Base-by-base conservation (phyloP, 1,140 invertebrate species). In the Adelges cooleyi region DNA sequence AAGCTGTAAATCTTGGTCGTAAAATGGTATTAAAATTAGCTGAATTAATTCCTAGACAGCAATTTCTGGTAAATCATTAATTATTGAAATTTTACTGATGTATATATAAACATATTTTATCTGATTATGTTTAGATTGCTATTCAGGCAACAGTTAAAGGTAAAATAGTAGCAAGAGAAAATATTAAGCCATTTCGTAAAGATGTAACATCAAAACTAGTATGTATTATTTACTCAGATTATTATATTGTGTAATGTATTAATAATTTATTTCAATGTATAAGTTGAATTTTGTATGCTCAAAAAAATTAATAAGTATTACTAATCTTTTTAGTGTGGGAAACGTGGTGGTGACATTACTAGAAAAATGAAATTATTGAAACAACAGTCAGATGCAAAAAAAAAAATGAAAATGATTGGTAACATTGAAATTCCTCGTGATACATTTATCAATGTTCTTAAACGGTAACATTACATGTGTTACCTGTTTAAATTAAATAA, bases 401-500 rank as follows among this genome's bases (percentile, higher is more conserved):
- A 92, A 74, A 84, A 85, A 76, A 86, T 98, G 86, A 83, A 86
- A 72, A 85, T 85, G 80, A 80, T 95, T 67, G 94, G 92, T 42
- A 93, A 92, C 72, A 88, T 99, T 68, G 81, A 86, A 71, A 77
- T 98, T 68, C 92, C 92, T 8, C 82, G 91, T 76, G 87, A 98
- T 72, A 92, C 91, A 11, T 98, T 98, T 77, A 92, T 98, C 69
- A 86, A 93, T 77, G 83, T 97, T 66, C 75, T 98, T 4, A 92
- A 92, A 74, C 83, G 80, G 80, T 62, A 9, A 62, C 1, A 62
- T 18, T 42, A 13, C 40, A n/a, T 33, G 20, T 29, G 23, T n/a
- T n/a, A 33, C 29, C 11, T 33, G 29, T 33, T 33, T 33, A 6
- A 33, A 33, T 6, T 33, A 33, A 33, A 6, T 33, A 33, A n/a